These are phyloP conservation scores for Pangasius sanitwongsei DNA, from an alignment of 2,797 vertebrate species.

Conservation along the genomic window DNA sequence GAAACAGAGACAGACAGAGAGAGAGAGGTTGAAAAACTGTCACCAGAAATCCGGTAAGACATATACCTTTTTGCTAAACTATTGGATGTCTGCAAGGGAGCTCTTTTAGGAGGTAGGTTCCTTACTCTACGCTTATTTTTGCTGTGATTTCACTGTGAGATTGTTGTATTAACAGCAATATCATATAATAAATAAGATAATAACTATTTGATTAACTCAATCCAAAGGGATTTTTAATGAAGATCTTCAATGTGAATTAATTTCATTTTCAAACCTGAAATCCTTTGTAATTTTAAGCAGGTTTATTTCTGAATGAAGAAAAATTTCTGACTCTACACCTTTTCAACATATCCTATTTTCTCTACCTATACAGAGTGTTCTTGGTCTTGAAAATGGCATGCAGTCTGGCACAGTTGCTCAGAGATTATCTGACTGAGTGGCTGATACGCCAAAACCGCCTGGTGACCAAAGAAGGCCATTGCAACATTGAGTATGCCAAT, in stretches of 20 bases:
- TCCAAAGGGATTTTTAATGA: neutral
- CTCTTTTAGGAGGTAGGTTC: conserved; percentile 3
- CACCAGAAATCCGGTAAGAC: neutral
- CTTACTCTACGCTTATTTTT: neutral
- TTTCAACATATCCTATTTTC: neutral
- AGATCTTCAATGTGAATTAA: neutral
- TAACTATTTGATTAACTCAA: neutral
- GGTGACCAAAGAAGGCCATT: conserved; percentile 92
- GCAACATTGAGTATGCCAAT: conserved; percentile 95
- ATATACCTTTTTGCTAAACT: neutral
- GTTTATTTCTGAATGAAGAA: neutral
- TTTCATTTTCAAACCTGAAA: neutral
- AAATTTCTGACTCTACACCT: neutral
- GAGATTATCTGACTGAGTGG: conserved; percentile 66
- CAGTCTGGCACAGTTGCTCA: conserved; percentile 68
- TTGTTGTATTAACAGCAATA: neutral
- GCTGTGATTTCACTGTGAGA: neutral
- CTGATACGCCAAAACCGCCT: conserved; percentile 76
- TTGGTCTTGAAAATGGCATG: conserved; percentile 74
- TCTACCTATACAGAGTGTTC: neutral
- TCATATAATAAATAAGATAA: neutral
- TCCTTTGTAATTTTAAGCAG: neutral
- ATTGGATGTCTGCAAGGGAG: neutral
- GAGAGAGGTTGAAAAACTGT: neutral
- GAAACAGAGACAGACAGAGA: neutral